phyloP scores from a whole-genome alignment of 2,797 vertebrate genomes.

The Arctocebus calabarensis region DNA sequence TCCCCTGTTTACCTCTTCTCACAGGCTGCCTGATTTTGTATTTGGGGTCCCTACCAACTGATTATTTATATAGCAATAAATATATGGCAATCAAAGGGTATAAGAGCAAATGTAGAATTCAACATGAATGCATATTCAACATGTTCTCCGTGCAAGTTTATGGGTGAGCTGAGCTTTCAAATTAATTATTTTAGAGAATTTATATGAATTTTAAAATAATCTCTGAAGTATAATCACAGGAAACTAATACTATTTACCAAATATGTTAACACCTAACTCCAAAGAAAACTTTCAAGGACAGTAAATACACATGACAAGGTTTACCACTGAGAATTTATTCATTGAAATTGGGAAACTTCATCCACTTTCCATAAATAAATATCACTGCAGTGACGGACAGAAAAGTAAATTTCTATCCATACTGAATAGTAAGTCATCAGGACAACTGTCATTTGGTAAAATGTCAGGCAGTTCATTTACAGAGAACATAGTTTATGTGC shows the following conservation, averaged over 20 bases:
- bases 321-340: slow-evolving; percentile 70
- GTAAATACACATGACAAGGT: slow-evolving; percentile 23
- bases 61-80: neutral
- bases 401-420: slow-evolving; percentile 64
- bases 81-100: neutral
- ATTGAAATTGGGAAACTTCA: slow-evolving; percentile 72
- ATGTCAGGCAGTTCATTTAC: slow-evolving; percentile 57
- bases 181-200: slow-evolving; percentile 29
- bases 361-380: slow-evolving; percentile 75
- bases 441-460: slow-evolving; percentile 65
- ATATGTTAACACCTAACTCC: slow-evolving; percentile 11
- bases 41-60: neutral
- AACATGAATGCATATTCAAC: neutral
- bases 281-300: slow-evolving; percentile 61
- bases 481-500: neutral
- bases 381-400: slow-evolving; percentile 62
- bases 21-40: neutral
- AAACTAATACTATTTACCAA: slow-evolving; percentile 39
- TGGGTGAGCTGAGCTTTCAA: neutral
- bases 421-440: slow-evolving; percentile 57
- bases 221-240: neutral
- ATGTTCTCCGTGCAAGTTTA: neutral
- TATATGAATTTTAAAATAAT: slow-evolving; percentile 29
- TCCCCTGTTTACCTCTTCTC: neutral
- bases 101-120: neutral